Conservation (phyloP, 2,113 vertebrate species). For the Triplophysa dalaica region DNA sequence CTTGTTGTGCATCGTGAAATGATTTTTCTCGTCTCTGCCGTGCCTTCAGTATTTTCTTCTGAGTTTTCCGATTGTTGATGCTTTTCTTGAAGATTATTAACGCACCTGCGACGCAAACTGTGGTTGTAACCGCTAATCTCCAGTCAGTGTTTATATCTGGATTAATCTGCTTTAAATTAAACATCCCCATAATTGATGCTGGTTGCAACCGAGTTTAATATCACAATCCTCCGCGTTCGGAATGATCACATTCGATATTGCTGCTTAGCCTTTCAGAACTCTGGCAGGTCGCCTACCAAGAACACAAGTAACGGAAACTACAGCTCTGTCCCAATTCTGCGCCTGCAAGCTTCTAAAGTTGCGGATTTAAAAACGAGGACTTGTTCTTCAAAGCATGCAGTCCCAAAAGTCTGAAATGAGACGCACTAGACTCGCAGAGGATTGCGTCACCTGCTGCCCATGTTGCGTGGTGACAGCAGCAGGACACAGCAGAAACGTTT, state of each 20-base stretch:
- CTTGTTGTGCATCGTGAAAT: constrained; percentile 59
- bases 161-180: background rate
- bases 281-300: too few relatives aligned
- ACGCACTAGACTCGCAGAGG: too few relatives aligned
- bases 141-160: constrained; percentile 22
- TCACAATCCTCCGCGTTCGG: too few relatives aligned
- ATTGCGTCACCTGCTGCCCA: too few relatives aligned
- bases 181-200: background rate
- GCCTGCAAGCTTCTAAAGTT: too few relatives aligned
- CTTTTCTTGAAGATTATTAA: constrained; percentile 52
- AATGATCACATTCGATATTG: background rate
- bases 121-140: constrained; percentile 26
- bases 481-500: too few relatives aligned
- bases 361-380: too few relatives aligned
- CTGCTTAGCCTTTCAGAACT: background rate
- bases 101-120: constrained; percentile 48
- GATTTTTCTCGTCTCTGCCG: constrained; percentile 51
- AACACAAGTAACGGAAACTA: background rate
- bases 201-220: background rate
- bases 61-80: background rate
- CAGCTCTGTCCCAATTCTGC: too few relatives aligned
- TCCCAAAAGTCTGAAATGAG: too few relatives aligned
- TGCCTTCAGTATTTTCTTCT: constrained; percentile 61
- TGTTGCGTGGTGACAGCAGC: too few relatives aligned
- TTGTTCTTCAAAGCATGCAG: too few relatives aligned